These are phyloP conservation scores for Neocrepidodera transversa DNA, from an alignment of 2,888 invertebrate genomes.

Conservation along the genomic window DNA sequence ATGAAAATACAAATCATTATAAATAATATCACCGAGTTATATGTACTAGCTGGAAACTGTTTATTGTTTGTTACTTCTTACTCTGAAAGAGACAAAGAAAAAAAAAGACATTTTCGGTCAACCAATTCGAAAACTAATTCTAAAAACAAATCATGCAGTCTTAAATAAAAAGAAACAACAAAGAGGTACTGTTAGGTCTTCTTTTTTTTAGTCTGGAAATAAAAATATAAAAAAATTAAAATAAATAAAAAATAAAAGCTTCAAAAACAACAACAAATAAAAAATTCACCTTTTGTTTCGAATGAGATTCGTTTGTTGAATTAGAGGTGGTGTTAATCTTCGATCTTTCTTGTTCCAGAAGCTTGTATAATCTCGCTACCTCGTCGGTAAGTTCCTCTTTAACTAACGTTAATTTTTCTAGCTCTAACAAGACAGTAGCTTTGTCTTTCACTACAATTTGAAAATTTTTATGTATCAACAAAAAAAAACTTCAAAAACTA, in stretches of 20 bases:
- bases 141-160: slow-evolving; percentile 26
- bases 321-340: slow-evolving; percentile 53
- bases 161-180: not conserved
- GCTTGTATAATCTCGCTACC: slow-evolving; percentile 71
- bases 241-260: slow-evolving; percentile 17
- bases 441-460: slow-evolving; percentile 81
- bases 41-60: slow-evolving; percentile 31
- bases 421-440: slow-evolving; percentile 75
- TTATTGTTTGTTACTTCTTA: slow-evolving; percentile 46
- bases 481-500: slow-evolving; percentile 6
- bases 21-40: slow-evolving; percentile 28
- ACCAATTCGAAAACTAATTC: slow-evolving; percentile 15
- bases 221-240: slow-evolving; percentile 28
- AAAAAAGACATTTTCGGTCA: slow-evolving; percentile 18
- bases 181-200: slow-evolving; percentile 33
- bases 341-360: slow-evolving; percentile 79
- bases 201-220: slow-evolving; percentile 42
- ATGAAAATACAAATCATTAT: slow-evolving; percentile 37
- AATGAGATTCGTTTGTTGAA: slow-evolving; percentile 26
- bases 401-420: slow-evolving; percentile 72
- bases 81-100: slow-evolving; percentile 39
- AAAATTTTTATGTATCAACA: no score
- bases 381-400: slow-evolving; percentile 78
- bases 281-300: slow-evolving; percentile 31
- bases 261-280: slow-evolving; percentile 20